Evolutionary conservation across 2,797 vertebrate genomes (phyloP), one percentile per base, ranked within the genome.

Genomic region (Cryptoprocta ferox): DNA sequence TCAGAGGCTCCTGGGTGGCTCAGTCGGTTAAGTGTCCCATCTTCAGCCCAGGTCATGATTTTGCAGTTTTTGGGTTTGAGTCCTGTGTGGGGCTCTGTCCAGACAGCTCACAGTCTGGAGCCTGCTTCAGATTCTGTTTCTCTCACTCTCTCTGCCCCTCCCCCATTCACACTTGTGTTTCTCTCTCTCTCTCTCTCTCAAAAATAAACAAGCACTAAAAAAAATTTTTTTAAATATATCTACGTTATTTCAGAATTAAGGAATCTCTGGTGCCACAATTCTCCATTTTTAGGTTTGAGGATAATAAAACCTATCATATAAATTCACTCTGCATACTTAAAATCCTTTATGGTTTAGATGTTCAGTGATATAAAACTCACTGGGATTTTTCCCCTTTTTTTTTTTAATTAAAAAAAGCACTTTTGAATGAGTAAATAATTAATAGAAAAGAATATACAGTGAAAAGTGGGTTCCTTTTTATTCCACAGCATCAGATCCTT

Each of bases 401-500:
- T 63, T 71, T 68, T 5, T 37, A 84, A 84, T 53, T 71, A 56
- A 66, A 84, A 37, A 35, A 59, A 19, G 5, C 3, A 4, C 35
- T 75, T 86, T 32, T 50, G 2, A 24, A 48, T 32, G 61, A 93
- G 53, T 82, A 59, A 70, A 28, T 53, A 84, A 10, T 94, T 94
- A 3, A 48, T 42, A 66, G 68, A 68, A 84, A 24, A 76, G 56
- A 19, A 4, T 48, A 56, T 9, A 86, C 14, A 48, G 5, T 61
- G 16, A 59, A 87, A 80, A 84, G 19, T 48, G 48, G 56, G 7
- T 86, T 97, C 59, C 15, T 75, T 97, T 82, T 24, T 65, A 50
- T 13, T 86, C 3, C 9, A 70, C 42, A 91, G 28, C 16, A 65
- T 53, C 42, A 85, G 11, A 42, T 81, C 28, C 71, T 92, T 88